Evolutionary conservation across 2,888 invertebrate species (phyloP), one percentile per base, ranked within the genome.

Genomic region (Malacosoma neustria): DNA sequence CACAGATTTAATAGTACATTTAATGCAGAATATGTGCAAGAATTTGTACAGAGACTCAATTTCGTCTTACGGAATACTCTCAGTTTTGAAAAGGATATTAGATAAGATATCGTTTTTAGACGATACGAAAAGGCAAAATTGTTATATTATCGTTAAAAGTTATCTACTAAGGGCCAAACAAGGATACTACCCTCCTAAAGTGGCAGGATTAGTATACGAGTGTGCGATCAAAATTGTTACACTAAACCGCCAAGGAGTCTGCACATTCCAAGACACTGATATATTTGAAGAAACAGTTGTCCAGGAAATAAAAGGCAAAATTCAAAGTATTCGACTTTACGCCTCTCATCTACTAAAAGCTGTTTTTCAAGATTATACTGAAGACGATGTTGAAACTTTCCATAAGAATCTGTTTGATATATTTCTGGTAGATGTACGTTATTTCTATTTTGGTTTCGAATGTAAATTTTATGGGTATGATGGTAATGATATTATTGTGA

Each of bases 141-240:
- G 82, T 50, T 51, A 64, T 30, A 85, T 86, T 15, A 82, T 85
- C 80, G 57, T 86, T 4, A 71, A 60, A 39, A 68, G 82, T 35
- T 85, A 79, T 42, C 51, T 84, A 33, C 63, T 68, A 13, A 60
- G 80, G 13, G 75, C 76, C 45, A 61, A 68, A 32, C 73, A 72
- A 13, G 49, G 60, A 35, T 74, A 64, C 45, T 86, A 85, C 39
- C 72, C 84, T 2, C 74, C 82, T 0, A 48, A 56, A 22, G 71
- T 81, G 1, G 77, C 73, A 1, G 75, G 66, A n/a, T 47, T 79
- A 3, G 62, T 81, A 11, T 80, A 76, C 38, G 74, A 80, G 54
- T 85, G 87, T 58, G 66, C 66, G 1, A 70, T 75, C 1, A 79
- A 71, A 60, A 61, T 84, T 13, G 53, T 64, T 0, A 41, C 48